Percentiles rank a stretch among this genome's conserved stretches.
These are phyloP conservation scores for Actenoides lindsayi DNA, from an alignment of 2,113 vertebrate genomes.

Conservation along the genomic window DNA sequence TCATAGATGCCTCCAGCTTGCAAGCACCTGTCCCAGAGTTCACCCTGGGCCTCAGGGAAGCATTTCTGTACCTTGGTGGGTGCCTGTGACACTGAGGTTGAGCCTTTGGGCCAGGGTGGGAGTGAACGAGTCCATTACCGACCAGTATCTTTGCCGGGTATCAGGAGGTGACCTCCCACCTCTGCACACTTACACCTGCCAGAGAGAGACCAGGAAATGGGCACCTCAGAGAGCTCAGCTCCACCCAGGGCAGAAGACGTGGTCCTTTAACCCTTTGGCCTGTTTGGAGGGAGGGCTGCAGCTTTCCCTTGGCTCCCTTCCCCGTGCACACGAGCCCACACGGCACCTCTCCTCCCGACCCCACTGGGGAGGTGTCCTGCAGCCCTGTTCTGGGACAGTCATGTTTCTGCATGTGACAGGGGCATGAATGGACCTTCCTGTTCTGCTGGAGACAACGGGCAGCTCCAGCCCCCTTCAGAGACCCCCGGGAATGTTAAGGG, in stretches of 20 bases:
- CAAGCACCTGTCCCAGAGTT: rapidly evolving
- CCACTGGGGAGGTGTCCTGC: neutral
- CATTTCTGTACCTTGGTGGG: rapidly evolving
- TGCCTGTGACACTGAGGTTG: neutral
- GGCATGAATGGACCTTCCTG: conserved; percentile 32
- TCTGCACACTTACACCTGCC: neutral
- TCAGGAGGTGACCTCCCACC: neutral
- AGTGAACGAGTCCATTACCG: rapidly evolving
- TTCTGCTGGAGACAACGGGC: neutral
- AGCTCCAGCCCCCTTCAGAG: neutral
- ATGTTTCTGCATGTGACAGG: conserved; percentile 38
- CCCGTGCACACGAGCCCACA: neutral
- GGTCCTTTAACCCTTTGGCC: neutral
- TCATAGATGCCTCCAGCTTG: neutral
- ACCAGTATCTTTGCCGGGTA: neutral
- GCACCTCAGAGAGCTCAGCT: neutral
- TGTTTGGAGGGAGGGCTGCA: neutral
- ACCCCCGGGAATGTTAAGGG: neutral
- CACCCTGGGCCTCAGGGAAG: neutral
- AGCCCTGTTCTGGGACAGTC: conserved; percentile 29
- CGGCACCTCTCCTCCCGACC: neutral
- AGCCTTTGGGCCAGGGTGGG: neutral
- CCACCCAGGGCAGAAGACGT: neutral
- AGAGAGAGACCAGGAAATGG: neutral
- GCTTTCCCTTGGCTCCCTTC: neutral